phyloP scores from a whole-genome alignment of 2,888 invertebrate genomes.

The Drosophila limbata region DNA sequence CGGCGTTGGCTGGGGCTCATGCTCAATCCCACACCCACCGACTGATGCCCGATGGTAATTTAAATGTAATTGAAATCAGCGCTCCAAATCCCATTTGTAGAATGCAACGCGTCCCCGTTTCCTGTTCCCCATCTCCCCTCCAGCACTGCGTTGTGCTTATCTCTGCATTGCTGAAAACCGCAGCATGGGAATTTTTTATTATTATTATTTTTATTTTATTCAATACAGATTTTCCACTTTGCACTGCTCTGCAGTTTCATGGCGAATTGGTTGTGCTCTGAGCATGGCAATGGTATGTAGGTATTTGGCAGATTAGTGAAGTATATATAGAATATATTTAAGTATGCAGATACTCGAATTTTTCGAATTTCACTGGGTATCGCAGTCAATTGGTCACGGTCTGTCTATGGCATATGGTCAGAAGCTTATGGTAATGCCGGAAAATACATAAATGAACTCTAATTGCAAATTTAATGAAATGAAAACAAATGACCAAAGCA shows the following conservation, averaged over 20 bases:
- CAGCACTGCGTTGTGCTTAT: constrained; percentile 38
- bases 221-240: constrained; percentile 8
- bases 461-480: constrained; percentile 75
- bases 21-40: constrained; percentile 3
- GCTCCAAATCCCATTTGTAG: constrained; percentile 62
- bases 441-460: constrained; percentile 64
- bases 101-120: constrained; percentile 11
- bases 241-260: constrained; percentile 4
- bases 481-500: constrained; percentile 58
- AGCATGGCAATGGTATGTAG: constrained; percentile 21
- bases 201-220: constrained; percentile 10
- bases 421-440: constrained; percentile 58
- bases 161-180: constrained; percentile 45
- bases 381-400: constrained; percentile 57
- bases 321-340: constrained; percentile 16
- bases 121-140: not conserved
- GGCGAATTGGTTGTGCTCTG: constrained; percentile 10
- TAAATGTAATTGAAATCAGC: constrained; percentile 78
- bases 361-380: constrained; percentile 4
- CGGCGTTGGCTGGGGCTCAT: constrained; percentile 23
- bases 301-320: constrained; percentile 57
- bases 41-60: constrained; percentile 58
- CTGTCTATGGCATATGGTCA: constrained; percentile 35
- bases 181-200: constrained; percentile 17
- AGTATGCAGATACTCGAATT: not conserved